Conservation (phyloP, 2,113 vertebrate species). For the Pardalotus punctatus region DNA sequence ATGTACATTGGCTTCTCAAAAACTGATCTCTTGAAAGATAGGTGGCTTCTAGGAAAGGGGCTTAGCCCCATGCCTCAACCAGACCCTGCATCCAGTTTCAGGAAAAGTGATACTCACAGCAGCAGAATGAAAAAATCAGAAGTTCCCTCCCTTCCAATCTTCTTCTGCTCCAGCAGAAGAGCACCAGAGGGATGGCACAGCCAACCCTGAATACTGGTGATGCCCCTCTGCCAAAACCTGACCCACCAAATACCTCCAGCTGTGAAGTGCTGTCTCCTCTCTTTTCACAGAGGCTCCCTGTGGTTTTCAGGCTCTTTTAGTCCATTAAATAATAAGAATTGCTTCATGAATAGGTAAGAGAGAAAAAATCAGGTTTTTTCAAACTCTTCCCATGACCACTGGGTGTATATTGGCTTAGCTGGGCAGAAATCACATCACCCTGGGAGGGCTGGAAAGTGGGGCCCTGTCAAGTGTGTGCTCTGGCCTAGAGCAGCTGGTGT, state of each 20-base stretch:
- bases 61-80: not conserved
- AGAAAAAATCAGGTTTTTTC: not conserved
- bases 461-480: not conserved
- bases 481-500: not conserved
- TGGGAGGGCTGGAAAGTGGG: not conserved
- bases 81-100: not conserved
- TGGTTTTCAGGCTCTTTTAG: not conserved
- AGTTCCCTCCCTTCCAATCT: not conserved
- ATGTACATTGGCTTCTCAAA: not conserved
- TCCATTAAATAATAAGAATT: not conserved
- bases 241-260: not conserved
- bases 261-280: not conserved
- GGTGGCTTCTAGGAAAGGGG: not conserved
- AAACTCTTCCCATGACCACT: not conserved
- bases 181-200: accelerated
- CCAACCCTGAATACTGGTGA: not conserved
- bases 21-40: not conserved
- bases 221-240: not conserved
- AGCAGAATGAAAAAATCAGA: not conserved
- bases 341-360: not conserved
- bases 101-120: not conserved
- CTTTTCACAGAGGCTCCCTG: not conserved
- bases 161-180: not conserved
- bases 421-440: not conserved
- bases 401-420: not conserved